A percentile compares a stretch with the other conserved stretches of the same genome.
Evolutionary conservation across 2,888 invertebrate species (phyloP).

Genomic region (Pelosia muscerda): DNA sequence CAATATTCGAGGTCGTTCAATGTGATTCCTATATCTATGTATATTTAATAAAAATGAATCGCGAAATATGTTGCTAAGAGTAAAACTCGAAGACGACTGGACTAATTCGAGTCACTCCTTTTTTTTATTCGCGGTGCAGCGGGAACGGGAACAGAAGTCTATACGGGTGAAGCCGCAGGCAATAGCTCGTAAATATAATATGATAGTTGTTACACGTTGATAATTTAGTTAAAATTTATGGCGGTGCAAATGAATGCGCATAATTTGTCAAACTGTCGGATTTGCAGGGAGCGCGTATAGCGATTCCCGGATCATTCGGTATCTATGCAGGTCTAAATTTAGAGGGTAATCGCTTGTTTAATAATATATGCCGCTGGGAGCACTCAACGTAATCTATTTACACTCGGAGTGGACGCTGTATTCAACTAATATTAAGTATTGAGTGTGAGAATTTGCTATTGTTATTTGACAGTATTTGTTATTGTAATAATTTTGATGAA

Average conservation of each 20-base stretch:
- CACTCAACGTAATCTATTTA: slow-evolving; percentile 63
- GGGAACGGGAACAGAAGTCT: too few relatives aligned
- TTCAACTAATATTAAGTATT: slow-evolving; percentile 52
- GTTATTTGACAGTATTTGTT: slow-evolving; percentile 28
- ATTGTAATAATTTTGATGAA: background rate
- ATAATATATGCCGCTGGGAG: slow-evolving; percentile 69
- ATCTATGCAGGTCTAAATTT: slow-evolving; percentile 77
- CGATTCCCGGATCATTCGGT: slow-evolving; percentile 62
- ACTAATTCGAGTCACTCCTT: too few relatives aligned
- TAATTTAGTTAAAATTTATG: slow-evolving; percentile 50
- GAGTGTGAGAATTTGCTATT: slow-evolving; percentile 40
- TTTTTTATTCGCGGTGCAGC: too few relatives aligned
- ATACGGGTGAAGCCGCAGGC: too few relatives aligned
- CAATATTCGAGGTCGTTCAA: slow-evolving; percentile 45
- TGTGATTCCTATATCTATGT: slow-evolving; percentile 51
- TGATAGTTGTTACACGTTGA: slow-evolving; percentile 42
- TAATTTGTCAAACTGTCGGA: slow-evolving; percentile 73
- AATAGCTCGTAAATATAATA: slow-evolving; percentile 40
- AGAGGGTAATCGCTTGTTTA: slow-evolving; percentile 73
- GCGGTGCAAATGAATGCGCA: slow-evolving; percentile 70
- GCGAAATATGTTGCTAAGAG: too few relatives aligned
- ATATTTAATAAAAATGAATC: too few relatives aligned
- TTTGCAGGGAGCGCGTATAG: slow-evolving; percentile 64
- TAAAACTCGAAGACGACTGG: too few relatives aligned
- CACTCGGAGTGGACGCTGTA: slow-evolving; percentile 57